phyloP scores from a whole-genome alignment of 2,888 invertebrate species.

The Monopis laevigella region DNA sequence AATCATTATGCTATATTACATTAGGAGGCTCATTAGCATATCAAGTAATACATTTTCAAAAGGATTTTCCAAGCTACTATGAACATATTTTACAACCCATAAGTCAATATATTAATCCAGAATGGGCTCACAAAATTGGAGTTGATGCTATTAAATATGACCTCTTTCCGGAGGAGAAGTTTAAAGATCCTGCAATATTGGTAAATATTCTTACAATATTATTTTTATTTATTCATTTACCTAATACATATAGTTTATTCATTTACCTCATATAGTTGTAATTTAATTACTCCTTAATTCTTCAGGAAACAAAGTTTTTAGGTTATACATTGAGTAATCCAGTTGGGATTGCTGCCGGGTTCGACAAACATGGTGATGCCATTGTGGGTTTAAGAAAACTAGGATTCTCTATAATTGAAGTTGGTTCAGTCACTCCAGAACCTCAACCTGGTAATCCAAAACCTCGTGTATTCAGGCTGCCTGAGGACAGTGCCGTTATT shows the following conservation, averaged over 20 bases:
- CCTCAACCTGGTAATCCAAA: slow-evolving; percentile 94
- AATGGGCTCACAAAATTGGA: slow-evolving; percentile 83
- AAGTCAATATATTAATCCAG: slow-evolving; percentile 77
- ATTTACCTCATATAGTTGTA: no score
- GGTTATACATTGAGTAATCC: slow-evolving; percentile 84
- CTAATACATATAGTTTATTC: no score
- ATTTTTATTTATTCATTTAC: not conserved
- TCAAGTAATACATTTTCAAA: slow-evolving; percentile 73
- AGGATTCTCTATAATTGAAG: slow-evolving; percentile 96
- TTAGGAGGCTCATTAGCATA: slow-evolving; percentile 73
- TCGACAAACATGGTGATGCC: slow-evolving; percentile 97
- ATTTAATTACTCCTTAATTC: no score
- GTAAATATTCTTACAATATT: slow-evolving; percentile 46
- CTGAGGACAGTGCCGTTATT: slow-evolving; percentile 87
- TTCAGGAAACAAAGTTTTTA: slow-evolving; percentile 76
- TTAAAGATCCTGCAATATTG: slow-evolving; percentile 71
- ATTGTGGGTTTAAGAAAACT: slow-evolving; percentile 80
- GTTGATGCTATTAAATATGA: slow-evolving; percentile 80
- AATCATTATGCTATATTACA: slow-evolving; percentile 72
- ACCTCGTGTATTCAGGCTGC: slow-evolving; percentile 91
- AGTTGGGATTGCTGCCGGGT: slow-evolving; percentile 97
- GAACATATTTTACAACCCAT: slow-evolving; percentile 76
- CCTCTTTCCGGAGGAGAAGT: slow-evolving; percentile 69
- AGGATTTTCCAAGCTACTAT: slow-evolving; percentile 83
- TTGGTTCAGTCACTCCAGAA: slow-evolving; percentile 94